phyloP scores from a whole-genome alignment of 2,888 invertebrate species.

The Saturnia pavonia region DNA sequence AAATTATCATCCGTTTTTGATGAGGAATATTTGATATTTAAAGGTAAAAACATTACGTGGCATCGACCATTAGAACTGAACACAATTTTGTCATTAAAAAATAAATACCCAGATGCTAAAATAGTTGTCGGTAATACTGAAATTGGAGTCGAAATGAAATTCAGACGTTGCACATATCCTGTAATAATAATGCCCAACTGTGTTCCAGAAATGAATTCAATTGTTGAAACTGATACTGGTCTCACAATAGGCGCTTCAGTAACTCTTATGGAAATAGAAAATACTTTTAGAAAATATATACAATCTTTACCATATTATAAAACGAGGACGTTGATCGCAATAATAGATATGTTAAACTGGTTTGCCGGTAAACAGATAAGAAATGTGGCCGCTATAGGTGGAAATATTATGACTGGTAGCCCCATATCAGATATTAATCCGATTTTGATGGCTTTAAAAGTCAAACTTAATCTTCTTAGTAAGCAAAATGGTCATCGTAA shows the following conservation, averaged over 20 bases:
- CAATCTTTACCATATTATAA: constrained; percentile 79
- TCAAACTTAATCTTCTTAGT: constrained; percentile 86
- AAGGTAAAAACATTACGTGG: constrained; percentile 84
- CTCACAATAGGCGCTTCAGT: constrained; percentile 91
- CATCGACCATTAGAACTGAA: constrained; percentile 84
- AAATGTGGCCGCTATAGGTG: constrained; percentile 96
- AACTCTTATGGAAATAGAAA: constrained; percentile 89
- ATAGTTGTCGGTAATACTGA: constrained; percentile 92
- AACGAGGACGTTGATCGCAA: constrained; percentile 85
- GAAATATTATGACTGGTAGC: constrained; percentile 97
- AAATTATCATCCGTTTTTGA: constrained; percentile 83
- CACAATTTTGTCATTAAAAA: constrained; percentile 84
- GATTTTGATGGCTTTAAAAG: constrained; percentile 91
- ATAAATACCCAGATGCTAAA: constrained; percentile 85
- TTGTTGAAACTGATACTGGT: constrained; percentile 80
- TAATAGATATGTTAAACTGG: constrained; percentile 93
- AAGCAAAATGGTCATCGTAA: constrained; percentile 77
- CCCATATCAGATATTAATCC: constrained; percentile 98
- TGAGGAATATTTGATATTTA: constrained; percentile 72
- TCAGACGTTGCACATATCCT: constrained; percentile 88
- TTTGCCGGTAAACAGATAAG: constrained; percentile 98
- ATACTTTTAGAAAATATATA: constrained; percentile 83
- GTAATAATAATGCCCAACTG: constrained; percentile 92
- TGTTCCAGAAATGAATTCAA: constrained; percentile 88
- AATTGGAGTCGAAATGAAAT: constrained; percentile 92